Evolutionary conservation across 2,888 invertebrate genomes (phyloP).

Genomic region (Deroplatys truncata): DNA sequence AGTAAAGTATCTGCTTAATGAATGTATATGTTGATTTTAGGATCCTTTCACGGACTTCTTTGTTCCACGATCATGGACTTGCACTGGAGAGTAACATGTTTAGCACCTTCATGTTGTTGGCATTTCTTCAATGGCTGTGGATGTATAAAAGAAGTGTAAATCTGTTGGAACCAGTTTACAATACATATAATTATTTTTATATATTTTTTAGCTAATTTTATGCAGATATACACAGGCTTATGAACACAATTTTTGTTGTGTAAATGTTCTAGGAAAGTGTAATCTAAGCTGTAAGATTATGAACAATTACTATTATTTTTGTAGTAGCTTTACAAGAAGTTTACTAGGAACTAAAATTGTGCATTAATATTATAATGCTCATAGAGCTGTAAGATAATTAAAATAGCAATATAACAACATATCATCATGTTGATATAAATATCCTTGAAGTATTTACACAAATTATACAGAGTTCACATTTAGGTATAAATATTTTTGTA

Average conservation of each 20-base stretch:
- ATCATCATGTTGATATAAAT: not conserved
- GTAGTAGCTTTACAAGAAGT: not conserved
- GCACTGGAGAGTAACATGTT: constrained; percentile 30
- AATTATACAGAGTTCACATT: not conserved
- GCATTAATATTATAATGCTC: not conserved
- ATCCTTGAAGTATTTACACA: not conserved
- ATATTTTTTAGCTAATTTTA: not conserved
- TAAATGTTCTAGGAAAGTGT: not conserved
- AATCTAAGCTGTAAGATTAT: not conserved
- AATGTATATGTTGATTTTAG: constrained; percentile 34
- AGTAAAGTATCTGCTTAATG: not conserved
- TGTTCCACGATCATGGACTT: constrained; percentile 50
- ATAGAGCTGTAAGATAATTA: not conserved
- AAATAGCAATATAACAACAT: not conserved
- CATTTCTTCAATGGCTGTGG: not conserved
- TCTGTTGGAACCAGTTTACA: not conserved
- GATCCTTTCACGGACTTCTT: constrained; percentile 46
- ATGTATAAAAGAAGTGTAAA: not conserved
- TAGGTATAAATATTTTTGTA: not conserved
- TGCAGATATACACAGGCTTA: not conserved
- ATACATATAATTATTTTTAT: not conserved
- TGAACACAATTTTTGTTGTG: not conserved
- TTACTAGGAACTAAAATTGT: not conserved
- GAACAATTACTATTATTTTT: not conserved
- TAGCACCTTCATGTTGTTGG: not conserved